These are phyloP conservation scores for Hanleya hanleyi DNA, from an alignment of 2,888 invertebrate genomes.

Conservation along the genomic window DNA sequence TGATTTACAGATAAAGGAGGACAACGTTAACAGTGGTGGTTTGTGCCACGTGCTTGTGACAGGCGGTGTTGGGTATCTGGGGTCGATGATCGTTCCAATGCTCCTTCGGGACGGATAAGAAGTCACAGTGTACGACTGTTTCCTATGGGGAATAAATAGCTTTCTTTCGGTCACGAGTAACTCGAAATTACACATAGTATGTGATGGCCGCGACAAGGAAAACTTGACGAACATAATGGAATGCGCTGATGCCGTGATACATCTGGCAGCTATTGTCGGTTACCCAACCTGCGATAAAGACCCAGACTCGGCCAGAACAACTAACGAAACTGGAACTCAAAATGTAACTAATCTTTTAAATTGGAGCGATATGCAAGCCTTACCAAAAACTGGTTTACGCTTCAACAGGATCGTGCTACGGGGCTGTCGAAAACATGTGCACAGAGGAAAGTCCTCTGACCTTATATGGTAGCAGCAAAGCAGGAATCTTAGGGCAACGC, in stretches of 20 bases:
- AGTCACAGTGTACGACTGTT: slow-evolving; percentile 70
- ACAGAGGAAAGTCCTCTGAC: slow-evolving; percentile 71
- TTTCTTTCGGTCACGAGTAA: slow-evolving; percentile 57
- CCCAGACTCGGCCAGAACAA: slow-evolving; percentile 58
- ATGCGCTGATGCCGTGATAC: slow-evolving; percentile 60
- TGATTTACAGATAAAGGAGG: no score
- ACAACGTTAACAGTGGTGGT: no score
- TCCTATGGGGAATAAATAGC: slow-evolving; percentile 66
- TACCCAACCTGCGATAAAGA: slow-evolving; percentile 72
- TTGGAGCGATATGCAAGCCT: no score
- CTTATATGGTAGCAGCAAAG: slow-evolving; percentile 70
- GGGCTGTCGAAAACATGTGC: slow-evolving; percentile 69
- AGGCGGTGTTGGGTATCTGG: slow-evolving; percentile 73
- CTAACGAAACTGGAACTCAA: slow-evolving; percentile 67
- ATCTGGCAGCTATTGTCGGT: slow-evolving; percentile 72
- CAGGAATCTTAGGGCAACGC: slow-evolving; percentile 63
- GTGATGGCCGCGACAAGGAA: slow-evolving; percentile 61
- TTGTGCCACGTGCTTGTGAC: slow-evolving; percentile 54
- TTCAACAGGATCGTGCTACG: slow-evolving; percentile 71
- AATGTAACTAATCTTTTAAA: slow-evolving; percentile 54
- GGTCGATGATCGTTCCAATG: slow-evolving; percentile 69
- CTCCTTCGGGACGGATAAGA: slow-evolving; percentile 65
- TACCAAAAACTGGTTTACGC: slow-evolving; percentile 69
- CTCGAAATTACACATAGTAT: slow-evolving; percentile 48
- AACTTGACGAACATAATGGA: slow-evolving; percentile 51